Evolutionary conservation across 1,140 invertebrate species (phyloP).

Genomic region (Protaetia brevitarsis): DNA sequence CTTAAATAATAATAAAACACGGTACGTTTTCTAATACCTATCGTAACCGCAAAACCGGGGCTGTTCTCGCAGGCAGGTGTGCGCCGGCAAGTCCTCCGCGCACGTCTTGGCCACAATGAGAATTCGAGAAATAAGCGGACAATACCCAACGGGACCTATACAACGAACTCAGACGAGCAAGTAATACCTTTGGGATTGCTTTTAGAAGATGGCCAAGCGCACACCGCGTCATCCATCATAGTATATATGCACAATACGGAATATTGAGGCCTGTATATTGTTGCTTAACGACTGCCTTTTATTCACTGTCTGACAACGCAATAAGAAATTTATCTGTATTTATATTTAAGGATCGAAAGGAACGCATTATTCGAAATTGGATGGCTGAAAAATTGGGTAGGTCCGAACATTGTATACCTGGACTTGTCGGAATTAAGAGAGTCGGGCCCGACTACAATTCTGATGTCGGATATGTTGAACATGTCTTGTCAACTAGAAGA

Average conservation of each 20-base stretch:
- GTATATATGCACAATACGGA: not conserved
- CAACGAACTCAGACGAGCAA: not conserved
- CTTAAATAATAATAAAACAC: too few species aligned
- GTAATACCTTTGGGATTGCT: slow-evolving; percentile 20
- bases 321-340: slow-evolving; percentile 24
- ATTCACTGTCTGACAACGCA: not conserved
- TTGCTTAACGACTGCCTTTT: slow-evolving; percentile 21
- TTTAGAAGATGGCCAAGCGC: not conserved
- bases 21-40: not conserved
- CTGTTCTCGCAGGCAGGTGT: slow-evolving; percentile 15
- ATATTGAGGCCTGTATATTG: slow-evolving; percentile 19
- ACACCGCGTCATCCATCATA: slow-evolving; percentile 6
- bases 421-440: not conserved
- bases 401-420: slow-evolving; percentile 1
- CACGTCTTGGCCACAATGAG: slow-evolving; percentile 15
- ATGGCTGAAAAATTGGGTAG: slow-evolving; percentile 12
- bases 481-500: not conserved
- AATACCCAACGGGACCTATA: not conserved
- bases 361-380: slow-evolving; percentile 9
- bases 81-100: not conserved
- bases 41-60: not conserved
- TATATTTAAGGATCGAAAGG: not conserved
- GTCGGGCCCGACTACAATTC: not conserved
- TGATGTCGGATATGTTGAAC: not conserved
- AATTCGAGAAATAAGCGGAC: not conserved